These are phyloP conservation scores for Halictus rubicundus DNA, from an alignment of 1,140 invertebrate species.

Conservation along the genomic window DNA sequence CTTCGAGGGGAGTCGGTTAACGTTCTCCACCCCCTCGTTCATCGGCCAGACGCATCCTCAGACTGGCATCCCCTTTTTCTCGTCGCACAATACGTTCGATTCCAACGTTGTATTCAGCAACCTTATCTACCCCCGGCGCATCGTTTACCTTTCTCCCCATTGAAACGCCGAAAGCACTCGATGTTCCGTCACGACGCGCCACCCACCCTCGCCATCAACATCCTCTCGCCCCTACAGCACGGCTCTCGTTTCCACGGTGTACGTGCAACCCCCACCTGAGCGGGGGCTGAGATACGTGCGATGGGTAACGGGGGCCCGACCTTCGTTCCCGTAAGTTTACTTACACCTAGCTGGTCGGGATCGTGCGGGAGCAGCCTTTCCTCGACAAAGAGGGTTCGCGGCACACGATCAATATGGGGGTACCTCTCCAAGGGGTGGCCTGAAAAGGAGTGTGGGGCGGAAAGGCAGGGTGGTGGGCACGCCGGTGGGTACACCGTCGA, in stretches of 20 bases:
- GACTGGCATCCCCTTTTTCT: constrained; percentile 7
- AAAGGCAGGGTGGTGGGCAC: constrained; percentile 13
- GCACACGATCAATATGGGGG: constrained; percentile 76
- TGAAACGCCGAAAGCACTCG: constrained; percentile 58
- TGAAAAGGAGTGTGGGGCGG: constrained; percentile 50
- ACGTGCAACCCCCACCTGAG: background rate
- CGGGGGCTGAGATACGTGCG: constrained; percentile 23
- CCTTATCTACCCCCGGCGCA: constrained; percentile 44
- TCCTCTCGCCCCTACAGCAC: constrained; percentile 17
- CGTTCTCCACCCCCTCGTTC: background rate
- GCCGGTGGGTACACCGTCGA: constrained; percentile 62
- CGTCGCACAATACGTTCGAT: constrained; percentile 31
- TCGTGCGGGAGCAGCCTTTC: constrained; percentile 59
- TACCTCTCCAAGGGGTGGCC: constrained; percentile 60
- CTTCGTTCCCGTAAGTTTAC: constrained; percentile 71
- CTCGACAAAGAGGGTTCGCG: constrained; percentile 73
- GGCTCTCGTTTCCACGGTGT: background rate
- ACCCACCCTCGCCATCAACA: background rate
- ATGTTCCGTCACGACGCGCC: constrained; percentile 45
- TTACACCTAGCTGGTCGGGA: constrained; percentile 66
- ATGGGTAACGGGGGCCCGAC: constrained; percentile 24
- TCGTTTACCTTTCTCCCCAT: constrained; percentile 33
- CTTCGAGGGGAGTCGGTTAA: background rate
- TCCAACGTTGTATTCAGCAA: constrained; percentile 41
- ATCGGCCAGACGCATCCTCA: constrained; percentile 2